Conservation (phyloP, 2,797 vertebrate genomes). For the Cossypha heuglini region DNA sequence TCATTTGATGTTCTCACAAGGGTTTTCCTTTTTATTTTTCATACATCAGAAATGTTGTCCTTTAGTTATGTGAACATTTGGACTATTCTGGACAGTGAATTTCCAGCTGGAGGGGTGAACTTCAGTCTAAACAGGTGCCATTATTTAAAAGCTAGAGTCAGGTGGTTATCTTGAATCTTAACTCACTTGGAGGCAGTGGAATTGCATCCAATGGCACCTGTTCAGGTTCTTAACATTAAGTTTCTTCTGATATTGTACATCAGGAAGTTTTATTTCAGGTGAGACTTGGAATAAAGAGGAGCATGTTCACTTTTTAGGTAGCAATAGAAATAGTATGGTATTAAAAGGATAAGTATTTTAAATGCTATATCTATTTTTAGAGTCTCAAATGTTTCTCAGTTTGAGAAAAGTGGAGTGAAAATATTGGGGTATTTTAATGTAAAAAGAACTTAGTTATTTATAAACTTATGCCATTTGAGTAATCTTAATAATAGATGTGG, state of each 20-base stretch:
- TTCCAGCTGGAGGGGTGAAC: background rate
- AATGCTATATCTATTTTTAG: background rate
- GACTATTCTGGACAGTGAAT: background rate
- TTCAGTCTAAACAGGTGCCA: background rate
- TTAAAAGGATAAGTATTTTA: background rate
- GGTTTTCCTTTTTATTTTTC: background rate
- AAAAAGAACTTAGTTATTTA: background rate
- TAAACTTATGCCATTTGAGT: background rate
- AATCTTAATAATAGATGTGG: background rate
- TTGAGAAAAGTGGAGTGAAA: background rate
- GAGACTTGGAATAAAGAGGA: background rate
- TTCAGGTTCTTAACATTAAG: background rate
- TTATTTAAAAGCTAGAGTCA: background rate
- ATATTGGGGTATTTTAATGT: background rate
- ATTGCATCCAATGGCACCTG: background rate
- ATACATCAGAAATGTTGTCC: background rate
- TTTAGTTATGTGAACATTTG: background rate
- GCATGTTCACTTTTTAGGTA: background rate
- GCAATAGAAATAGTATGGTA: background rate
- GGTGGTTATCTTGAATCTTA: background rate
- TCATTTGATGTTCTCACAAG: background rate
- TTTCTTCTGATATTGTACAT: background rate
- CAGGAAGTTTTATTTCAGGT: background rate
- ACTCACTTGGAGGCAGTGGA: background rate
- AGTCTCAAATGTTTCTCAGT: background rate